These are phyloP conservation scores for Neopipo cinnamomea DNA, from an alignment of 2,113 vertebrate species.

Conservation along the genomic window DNA sequence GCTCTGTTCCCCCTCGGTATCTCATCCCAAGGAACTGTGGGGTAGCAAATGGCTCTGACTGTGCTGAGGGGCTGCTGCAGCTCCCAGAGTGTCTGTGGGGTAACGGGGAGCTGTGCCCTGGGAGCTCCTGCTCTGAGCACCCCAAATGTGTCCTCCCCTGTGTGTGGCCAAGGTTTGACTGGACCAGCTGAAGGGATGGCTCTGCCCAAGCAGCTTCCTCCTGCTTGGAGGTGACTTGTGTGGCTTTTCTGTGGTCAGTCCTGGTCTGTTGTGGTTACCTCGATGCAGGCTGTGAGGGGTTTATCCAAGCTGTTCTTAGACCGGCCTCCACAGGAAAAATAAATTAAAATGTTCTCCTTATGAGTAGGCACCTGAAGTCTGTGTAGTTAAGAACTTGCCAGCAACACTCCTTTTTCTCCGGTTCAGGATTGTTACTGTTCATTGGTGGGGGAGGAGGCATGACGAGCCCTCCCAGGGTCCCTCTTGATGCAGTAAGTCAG, in stretches of 20 bases:
- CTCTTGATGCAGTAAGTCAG: neutral
- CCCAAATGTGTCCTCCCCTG: accelerated
- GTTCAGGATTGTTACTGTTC: neutral
- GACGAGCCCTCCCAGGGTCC: neutral
- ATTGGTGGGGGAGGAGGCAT: neutral
- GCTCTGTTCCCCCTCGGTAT: neutral
- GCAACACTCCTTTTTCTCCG: neutral
- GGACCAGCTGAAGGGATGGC: neutral
- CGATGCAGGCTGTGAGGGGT: neutral
- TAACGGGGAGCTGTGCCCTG: accelerated
- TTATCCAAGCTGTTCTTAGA: neutral
- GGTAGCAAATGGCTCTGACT: neutral
- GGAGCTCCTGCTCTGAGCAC: neutral
- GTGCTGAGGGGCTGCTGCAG: neutral
- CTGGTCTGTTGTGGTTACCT: neutral
- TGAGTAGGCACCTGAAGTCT: neutral
- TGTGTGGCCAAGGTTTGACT: accelerated
- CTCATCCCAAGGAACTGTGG: neutral
- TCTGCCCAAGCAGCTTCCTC: neutral
- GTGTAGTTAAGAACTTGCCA: neutral
- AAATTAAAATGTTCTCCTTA: neutral
- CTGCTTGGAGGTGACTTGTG: accelerated
- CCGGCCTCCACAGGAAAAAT: accelerated
- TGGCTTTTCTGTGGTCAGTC: neutral
- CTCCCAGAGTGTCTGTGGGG: neutral